phyloP scores from a whole-genome alignment of 2,113 vertebrate species.

The Lipotes vexillifer region DNA sequence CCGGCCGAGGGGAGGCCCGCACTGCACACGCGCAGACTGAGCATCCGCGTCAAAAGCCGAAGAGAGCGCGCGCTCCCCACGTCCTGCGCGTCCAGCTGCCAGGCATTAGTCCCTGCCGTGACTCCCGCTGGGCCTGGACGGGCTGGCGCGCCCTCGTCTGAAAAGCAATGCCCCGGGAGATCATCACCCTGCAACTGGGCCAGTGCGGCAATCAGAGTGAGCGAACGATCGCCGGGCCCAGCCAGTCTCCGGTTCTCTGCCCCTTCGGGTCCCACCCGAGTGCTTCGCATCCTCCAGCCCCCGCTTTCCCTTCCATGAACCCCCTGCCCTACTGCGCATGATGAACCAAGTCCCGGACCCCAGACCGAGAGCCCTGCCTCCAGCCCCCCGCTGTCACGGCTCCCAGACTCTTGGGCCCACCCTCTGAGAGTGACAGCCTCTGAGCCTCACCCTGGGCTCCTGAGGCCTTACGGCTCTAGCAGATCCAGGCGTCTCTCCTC shows the following conservation, averaged over 20 bases:
- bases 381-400: neutral
- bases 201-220: slow-evolving; percentile 97
- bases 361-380: neutral
- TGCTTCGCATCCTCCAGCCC: slow-evolving; percentile 1
- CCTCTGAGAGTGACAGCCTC: neutral
- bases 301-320: neutral
- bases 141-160: slow-evolving; percentile 1
- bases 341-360: neutral
- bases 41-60: slow-evolving; percentile 1
- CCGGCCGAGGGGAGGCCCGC: neutral
- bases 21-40: slow-evolving; percentile 66
- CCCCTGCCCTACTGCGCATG: neutral
- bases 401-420: neutral
- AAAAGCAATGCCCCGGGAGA: slow-evolving; percentile 92
- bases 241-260: neutral
- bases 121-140: neutral
- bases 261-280: neutral
- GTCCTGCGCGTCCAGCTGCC: slow-evolving; percentile 9
- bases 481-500: slow-evolving; percentile 12
- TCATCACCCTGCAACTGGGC: slow-evolving; percentile 95
- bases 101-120: neutral
- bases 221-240: slow-evolving; percentile 23
- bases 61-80: neutral
- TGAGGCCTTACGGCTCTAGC: neutral
- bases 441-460: neutral